Base-by-base conservation (phyloP, 2,888 invertebrate species). In the Crossocerus cetratus region DNA sequence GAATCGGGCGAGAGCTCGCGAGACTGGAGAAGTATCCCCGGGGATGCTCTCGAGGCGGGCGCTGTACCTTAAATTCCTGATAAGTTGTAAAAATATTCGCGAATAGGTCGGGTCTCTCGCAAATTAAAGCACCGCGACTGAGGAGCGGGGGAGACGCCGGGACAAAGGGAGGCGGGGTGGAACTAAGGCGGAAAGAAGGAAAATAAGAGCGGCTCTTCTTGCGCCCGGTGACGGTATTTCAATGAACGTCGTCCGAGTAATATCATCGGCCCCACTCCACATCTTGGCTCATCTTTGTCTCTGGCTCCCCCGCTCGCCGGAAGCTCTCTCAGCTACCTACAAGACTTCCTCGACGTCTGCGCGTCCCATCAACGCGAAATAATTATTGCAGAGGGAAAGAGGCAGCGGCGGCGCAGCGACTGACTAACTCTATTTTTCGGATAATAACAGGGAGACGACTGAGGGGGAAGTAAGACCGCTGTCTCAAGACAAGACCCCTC, bases 191-290 rank as follows among this genome's bases (percentile, higher is more conserved):
- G 61, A 75, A 69, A 57, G 70, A 69, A 54, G 65, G 59, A 63
- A 71, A 64, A 65, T 69, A 74, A 78, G 73, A 69, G 54, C 63
- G 42, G 23, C 20, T 49, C 49, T 57, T 43, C 61, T 32, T 32
- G 32, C 20, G 60, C 20, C 59, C 58, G 57, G 56, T 32, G 64
- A 42, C 57, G 55, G 56, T 69, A 74, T 73, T 73, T 78, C 77
- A 75, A 80, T 68, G 73, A 72, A 69, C 53, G 71, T 69, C 69
- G 56, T 65, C 62, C 74, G 69, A 67, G 70, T 78, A 69, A 73
- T 74, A 78, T 70, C 78, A 76, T 73, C 74, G 64, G 54, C 57
- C 71, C 68, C 66, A 49, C 66, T 66, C 65, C 43, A 21, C 43
- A 32, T 32, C 5, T 11, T 18, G 69, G 13, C 58, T 43, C 58